Base-by-base conservation (phyloP, 2,888 invertebrate species). In the Lagria hirta region DNA sequence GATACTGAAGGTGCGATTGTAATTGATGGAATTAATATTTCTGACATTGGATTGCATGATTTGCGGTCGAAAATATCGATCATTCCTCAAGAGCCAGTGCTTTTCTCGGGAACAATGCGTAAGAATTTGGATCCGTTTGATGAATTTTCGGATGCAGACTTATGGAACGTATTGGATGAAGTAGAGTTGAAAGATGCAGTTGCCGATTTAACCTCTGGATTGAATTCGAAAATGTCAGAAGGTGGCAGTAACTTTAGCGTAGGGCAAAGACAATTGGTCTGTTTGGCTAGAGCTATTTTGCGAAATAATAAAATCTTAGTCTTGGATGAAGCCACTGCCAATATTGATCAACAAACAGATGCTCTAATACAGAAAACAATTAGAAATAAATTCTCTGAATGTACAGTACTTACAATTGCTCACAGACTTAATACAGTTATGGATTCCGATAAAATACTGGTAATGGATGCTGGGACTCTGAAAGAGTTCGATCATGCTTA, bases 111-210 rank as follows among this genome's bases (percentile, higher is more conserved):
- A 30, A 86, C 89, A 3, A 80, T 95, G 78, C 77, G 95, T 1
- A 85, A 85, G 62, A 95, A 95, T 73, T 75, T 95, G 45, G 94
- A 95, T 73, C 94, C 94, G 1, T 94, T 94, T 67, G 82, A 86
- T 53, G 84, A 86, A 59, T 88, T 85, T 63, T 75, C 79, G 0
- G 94, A 94, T 53, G 55, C 52, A 8, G 58, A 58, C 23, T 71
- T 94, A 2, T 93, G 93, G 92, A 76, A 78, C 49, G 88, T 88
- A 0, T 72, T 94, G 13, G 89, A 90, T 56, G 88, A 91, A 72
- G 85, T 86, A 30, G 84, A 86, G 60, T 62, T 92, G 16, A 89
- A 89, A 61, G 81, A 83, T 36, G 69, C 74, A 1, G 59, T 67
- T 4, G 69, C 71, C 13, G 68, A 71, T 3, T 65, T 80, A 2